A percentile compares a stretch with the other conserved stretches of the same genome.
phyloP scores from a whole-genome alignment of 2,888 invertebrate genomes.

The Caenorhabditis zanzibari region DNA sequence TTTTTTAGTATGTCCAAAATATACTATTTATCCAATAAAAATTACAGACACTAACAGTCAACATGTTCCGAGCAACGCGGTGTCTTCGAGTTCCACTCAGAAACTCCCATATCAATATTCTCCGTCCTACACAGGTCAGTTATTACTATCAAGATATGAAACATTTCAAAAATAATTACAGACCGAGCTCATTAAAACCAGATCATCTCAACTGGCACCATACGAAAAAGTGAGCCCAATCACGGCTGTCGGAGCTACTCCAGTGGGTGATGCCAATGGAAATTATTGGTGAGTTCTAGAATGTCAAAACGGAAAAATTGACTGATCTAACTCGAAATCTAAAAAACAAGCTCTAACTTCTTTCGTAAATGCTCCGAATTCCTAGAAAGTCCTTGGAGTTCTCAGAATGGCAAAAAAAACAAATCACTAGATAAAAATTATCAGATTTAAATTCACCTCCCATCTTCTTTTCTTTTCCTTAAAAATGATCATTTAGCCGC shows the following conservation, averaged over 20 bases:
- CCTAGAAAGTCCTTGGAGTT: not conserved
- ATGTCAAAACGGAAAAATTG: not conserved
- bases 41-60: slow-evolving; percentile 15
- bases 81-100: slow-evolving; percentile 37
- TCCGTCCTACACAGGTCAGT: slow-evolving; percentile 48
- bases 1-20: too few relatives aligned
- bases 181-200: slow-evolving; percentile 51
- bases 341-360: not conserved
- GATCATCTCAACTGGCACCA: slow-evolving; percentile 47
- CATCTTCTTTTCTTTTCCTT: not conserved
- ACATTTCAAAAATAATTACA: slow-evolving; percentile 6
- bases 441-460: not conserved
- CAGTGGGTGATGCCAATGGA: slow-evolving; percentile 75
- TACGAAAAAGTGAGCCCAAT: slow-evolving; percentile 71
- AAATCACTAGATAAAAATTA: not conserved
- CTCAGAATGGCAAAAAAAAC: not conserved
- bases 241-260: slow-evolving; percentile 70
- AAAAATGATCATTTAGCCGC: not conserved
- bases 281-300: slow-evolving; percentile 70
- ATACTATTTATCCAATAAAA: too few relatives aligned
- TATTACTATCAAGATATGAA: not conserved
- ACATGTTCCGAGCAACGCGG: slow-evolving; percentile 60
- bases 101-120: slow-evolving; percentile 49
- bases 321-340: not conserved
- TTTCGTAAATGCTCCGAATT: not conserved